Percentiles rank a stretch among this genome's conserved stretches.
Conservation (phyloP, 2,888 invertebrate genomes). For the Calameuta filiformis region DNA sequence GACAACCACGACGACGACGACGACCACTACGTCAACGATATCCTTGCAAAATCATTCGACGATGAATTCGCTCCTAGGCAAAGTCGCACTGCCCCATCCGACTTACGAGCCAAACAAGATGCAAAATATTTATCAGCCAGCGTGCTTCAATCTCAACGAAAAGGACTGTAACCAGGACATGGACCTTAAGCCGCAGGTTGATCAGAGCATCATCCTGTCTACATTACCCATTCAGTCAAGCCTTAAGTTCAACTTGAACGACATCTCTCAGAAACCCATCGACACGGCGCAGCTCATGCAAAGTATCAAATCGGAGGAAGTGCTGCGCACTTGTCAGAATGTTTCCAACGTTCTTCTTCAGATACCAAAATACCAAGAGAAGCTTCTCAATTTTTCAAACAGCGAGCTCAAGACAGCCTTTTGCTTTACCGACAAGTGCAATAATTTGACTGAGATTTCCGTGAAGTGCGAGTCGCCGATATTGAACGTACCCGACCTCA, state of each 20-base stretch:
- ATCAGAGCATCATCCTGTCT: slow-evolving; percentile 27
- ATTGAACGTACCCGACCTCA: slow-evolving; percentile 62
- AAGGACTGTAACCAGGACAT: slow-evolving; percentile 10
- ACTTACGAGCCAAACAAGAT: slow-evolving; percentile 12
- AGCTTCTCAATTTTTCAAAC: slow-evolving; percentile 56
- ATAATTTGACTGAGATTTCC: slow-evolving; percentile 55
- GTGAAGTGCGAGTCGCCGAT: slow-evolving; percentile 57
- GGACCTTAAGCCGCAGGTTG: slow-evolving; percentile 14
- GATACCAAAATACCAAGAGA: slow-evolving; percentile 61
- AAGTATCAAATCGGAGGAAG: slow-evolving; percentile 58
- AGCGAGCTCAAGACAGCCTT: slow-evolving; percentile 47
- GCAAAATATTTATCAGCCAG: slow-evolving; percentile 15
- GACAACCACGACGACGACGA: background rate
- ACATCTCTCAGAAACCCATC: slow-evolving; percentile 46
- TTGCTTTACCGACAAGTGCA: slow-evolving; percentile 59
- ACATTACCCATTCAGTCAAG: slow-evolving; percentile 49
- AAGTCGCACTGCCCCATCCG: slow-evolving; percentile 7
- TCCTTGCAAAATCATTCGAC: background rate
- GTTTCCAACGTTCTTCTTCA: slow-evolving; percentile 60
- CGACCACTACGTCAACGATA: background rate
- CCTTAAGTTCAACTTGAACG: slow-evolving; percentile 50
- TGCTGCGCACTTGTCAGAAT: slow-evolving; percentile 60
- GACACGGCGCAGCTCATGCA: slow-evolving; percentile 52
- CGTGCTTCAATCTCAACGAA: slow-evolving; percentile 11
- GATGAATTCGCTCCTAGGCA: background rate